Conservation (phyloP, 2,797 vertebrate species). For the Hyperoplus lanceolatus region DNA sequence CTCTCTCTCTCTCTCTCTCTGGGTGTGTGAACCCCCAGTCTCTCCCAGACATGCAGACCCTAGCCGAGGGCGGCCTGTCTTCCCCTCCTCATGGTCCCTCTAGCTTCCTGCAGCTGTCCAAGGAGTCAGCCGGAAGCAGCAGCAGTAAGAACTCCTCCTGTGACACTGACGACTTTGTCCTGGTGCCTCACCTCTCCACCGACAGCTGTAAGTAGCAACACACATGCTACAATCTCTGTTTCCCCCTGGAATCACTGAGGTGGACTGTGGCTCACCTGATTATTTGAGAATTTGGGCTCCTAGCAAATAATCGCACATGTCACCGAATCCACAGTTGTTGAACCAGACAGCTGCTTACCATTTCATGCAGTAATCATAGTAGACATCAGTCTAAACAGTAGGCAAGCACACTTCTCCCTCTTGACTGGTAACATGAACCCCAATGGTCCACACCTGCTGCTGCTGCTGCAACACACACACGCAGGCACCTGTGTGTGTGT, state of each 20-base stretch:
- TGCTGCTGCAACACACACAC: constrained; percentile 22
- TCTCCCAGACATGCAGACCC: constrained; percentile 96
- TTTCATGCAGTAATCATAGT: constrained; percentile 55
- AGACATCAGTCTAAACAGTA: constrained; percentile 38
- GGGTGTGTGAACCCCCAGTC: constrained; percentile 82
- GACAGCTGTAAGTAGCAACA: constrained; percentile 91
- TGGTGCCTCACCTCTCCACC: constrained; percentile 95
- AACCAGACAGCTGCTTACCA: constrained; percentile 48
- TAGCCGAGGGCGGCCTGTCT: constrained; percentile 93
- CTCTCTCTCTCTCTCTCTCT: neutral
- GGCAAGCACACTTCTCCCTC: constrained; percentile 21
- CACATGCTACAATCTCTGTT: neutral
- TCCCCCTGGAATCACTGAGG: neutral
- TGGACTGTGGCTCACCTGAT: neutral
- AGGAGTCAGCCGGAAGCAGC: constrained; percentile 95
- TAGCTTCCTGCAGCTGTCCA: constrained; percentile 96
- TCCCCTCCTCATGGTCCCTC: constrained; percentile 94
- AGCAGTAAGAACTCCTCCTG: constrained; percentile 98
- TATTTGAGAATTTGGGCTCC: neutral
- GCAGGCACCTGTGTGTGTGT: neutral
- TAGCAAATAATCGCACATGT: constrained; percentile 19
- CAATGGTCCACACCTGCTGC: constrained; percentile 40
- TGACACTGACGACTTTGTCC: constrained; percentile 97
- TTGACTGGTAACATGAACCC: constrained; percentile 30
- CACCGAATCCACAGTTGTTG: constrained; percentile 34